phyloP scores from a whole-genome alignment of 2,113 vertebrate genomes.

The Ciconia maguari region DNA sequence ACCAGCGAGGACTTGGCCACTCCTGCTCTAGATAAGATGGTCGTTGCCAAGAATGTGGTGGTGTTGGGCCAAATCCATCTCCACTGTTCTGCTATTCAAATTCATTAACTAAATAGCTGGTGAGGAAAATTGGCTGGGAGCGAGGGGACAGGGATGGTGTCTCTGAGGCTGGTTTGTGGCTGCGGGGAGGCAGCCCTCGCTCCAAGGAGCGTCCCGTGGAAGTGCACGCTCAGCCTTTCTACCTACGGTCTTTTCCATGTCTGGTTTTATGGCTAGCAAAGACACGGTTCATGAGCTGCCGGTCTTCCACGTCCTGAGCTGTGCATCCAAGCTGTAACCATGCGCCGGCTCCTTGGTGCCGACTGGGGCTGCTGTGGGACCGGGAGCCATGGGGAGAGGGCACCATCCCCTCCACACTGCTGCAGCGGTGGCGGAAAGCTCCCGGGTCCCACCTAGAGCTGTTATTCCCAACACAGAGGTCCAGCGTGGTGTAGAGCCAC shows the following conservation, averaged over 20 bases:
- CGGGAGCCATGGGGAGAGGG: not conserved
- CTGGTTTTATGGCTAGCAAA: not conserved
- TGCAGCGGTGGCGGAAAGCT: not conserved
- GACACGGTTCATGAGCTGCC: not conserved
- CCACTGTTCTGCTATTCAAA: not conserved
- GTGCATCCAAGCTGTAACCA: not conserved
- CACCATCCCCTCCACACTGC: not conserved
- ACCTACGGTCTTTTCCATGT: fast-evolving
- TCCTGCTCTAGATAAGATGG: not conserved
- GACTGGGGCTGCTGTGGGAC: not conserved
- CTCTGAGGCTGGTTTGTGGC: not conserved
- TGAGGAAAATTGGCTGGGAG: not conserved
- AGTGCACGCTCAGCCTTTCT: not conserved
- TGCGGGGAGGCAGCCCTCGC: not conserved
- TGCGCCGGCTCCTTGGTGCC: fast-evolving
- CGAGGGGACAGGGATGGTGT: fast-evolving
- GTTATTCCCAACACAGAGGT: not conserved
- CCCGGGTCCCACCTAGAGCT: not conserved
- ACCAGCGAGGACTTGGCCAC: not conserved
- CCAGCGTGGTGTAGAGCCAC: not conserved
- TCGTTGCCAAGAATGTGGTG: not conserved
- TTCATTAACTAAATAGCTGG: not conserved
- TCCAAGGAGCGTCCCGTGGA: not conserved
- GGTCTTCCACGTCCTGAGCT: not conserved
- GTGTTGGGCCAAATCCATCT: not conserved